A percentile compares a stretch with the other conserved stretches of the same genome.
Evolutionary conservation across 2,113 vertebrate genomes (phyloP).

Genomic region (Potamarius usumacintae): DNA sequence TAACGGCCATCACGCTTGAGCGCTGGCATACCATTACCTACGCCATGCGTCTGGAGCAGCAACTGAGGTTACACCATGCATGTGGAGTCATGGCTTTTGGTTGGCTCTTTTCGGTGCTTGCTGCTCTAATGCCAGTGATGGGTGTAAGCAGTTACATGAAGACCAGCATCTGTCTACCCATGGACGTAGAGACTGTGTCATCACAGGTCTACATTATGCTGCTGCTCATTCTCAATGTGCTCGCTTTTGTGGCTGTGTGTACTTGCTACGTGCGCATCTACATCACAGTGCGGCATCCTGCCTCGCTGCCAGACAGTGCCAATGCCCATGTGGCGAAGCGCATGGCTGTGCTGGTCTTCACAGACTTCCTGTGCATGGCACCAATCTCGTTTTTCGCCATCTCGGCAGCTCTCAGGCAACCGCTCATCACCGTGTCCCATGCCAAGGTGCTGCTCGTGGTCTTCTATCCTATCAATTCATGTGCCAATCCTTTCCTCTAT

Average conservation of each 20-base stretch:
- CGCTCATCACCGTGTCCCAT: constrained; percentile 91
- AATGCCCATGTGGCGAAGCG: constrained; percentile 90
- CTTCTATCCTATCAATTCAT: constrained; percentile 97
- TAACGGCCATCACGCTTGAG: constrained; percentile 90
- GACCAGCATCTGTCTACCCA: constrained; percentile 94
- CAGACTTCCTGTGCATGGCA: constrained; percentile 94
- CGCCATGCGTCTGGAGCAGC: constrained; percentile 87
- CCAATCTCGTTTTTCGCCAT: constrained; percentile 98
- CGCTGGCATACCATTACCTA: constrained; percentile 97
- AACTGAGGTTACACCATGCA: constrained; percentile 84
- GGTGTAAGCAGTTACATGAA: constrained; percentile 95
- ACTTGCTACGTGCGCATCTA: constrained; percentile 91
- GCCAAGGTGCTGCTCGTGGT: constrained; percentile 93
- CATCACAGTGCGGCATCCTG: constrained; percentile 85
- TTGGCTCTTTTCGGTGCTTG: constrained; percentile 84
- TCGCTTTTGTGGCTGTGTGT: constrained; percentile 87
- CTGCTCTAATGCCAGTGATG: constrained; percentile 83
- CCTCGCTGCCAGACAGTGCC: constrained; percentile 78
- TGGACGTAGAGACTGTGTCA: constrained; percentile 84
- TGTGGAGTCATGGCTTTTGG: constrained; percentile 81
- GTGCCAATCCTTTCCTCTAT: constrained; percentile 94
- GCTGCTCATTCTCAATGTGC: constrained; percentile 86
- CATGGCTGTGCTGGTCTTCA: constrained; percentile 96
- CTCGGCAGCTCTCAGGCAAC: constrained; percentile 88
- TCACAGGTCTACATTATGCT: constrained; percentile 86